Evolutionary conservation across 2,113 vertebrate species (phyloP).

Genomic region (Baryphthengus martii): DNA sequence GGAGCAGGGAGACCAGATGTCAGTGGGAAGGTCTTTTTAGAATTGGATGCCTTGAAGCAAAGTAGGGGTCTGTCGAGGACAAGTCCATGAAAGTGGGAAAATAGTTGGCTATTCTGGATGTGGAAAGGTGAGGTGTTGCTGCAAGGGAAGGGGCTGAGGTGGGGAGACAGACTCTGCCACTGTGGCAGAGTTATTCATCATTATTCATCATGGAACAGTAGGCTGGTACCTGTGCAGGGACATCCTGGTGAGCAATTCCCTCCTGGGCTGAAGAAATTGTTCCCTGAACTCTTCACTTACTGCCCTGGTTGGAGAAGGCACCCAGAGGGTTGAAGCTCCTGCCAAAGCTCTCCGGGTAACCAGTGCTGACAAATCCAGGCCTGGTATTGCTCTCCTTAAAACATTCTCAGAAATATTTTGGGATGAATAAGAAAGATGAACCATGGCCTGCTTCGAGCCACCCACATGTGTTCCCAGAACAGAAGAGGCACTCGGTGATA

Average conservation of each 20-base stretch:
- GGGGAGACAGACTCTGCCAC: background rate
- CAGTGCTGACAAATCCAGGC: background rate
- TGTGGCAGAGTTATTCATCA: too few species aligned
- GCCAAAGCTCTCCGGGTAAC: background rate
- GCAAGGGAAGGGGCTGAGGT: background rate
- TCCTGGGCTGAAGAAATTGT: background rate
- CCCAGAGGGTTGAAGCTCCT: background rate
- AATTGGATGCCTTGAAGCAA: background rate
- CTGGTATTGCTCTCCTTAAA: background rate
- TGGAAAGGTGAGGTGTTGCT: background rate
- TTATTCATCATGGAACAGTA: background rate
- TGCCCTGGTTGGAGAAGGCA: background rate
- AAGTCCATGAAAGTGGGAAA: background rate
- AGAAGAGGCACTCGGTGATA: background rate
- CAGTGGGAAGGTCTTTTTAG: background rate
- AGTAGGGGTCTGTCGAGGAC: background rate
- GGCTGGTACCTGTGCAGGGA: background rate
- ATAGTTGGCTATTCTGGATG: background rate
- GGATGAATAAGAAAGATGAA: background rate
- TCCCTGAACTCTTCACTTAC: background rate
- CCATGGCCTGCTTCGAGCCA: background rate
- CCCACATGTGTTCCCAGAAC: background rate
- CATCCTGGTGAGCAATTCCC: background rate
- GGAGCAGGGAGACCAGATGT: background rate
- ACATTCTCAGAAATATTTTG: background rate